Evolutionary conservation across 23 tunicate genomes (phyloP).

Genomic region (Styela clava): DNA sequence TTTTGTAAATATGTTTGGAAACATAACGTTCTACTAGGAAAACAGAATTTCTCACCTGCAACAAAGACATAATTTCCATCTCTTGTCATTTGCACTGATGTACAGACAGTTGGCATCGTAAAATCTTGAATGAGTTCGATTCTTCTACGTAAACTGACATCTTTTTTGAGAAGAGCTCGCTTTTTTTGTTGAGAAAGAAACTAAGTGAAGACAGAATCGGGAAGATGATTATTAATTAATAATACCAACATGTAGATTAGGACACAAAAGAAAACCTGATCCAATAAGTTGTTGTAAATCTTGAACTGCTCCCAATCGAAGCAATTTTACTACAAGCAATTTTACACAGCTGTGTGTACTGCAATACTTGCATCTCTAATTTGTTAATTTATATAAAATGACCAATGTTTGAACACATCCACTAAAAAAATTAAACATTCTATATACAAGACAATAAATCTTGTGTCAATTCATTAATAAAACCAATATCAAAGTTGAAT

Average conservation of each 20-base stretch:
- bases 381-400: neutral
- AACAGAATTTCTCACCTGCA: slow-evolving; percentile 36
- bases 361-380: neutral
- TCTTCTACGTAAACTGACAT: slow-evolving; percentile 71
- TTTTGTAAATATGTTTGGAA: too few relatives aligned
- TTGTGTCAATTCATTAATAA: neutral
- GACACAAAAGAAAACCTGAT: too few relatives aligned
- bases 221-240: neutral
- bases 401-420: neutral
- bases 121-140: slow-evolving; percentile 98
- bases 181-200: slow-evolving; percentile 61
- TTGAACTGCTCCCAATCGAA: too few relatives aligned
- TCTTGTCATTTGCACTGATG: slow-evolving; percentile 53
- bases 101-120: slow-evolving; percentile 92
- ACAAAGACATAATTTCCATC: slow-evolving; percentile 91
- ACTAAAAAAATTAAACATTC: neutral
- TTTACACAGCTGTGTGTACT: neutral
- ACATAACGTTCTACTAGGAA: too few relatives aligned
- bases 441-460: neutral
- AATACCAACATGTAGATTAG: too few relatives aligned
- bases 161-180: slow-evolving; percentile 58
- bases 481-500: neutral
- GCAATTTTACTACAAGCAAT: neutral
- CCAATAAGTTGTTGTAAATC: too few relatives aligned
- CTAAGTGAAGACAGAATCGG: slow-evolving; percentile 18